These are phyloP conservation scores for Cebidichthys violaceus DNA, from an alignment of 2,113 vertebrate species.

Conservation along the genomic window DNA sequence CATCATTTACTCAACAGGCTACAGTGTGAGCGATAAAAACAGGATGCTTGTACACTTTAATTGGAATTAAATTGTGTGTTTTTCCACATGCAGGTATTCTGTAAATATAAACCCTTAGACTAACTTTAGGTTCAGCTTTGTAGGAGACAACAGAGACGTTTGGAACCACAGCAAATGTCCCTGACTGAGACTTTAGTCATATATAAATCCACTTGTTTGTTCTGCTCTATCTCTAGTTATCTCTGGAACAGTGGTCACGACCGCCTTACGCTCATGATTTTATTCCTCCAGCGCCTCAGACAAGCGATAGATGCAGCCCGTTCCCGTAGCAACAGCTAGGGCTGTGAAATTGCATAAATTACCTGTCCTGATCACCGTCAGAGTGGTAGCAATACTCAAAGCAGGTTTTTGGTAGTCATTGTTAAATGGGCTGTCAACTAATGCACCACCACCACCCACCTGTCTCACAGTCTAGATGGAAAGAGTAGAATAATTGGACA, in stretches of 20 bases:
- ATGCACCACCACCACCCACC: constrained; percentile 64
- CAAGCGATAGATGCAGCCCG: constrained; percentile 74
- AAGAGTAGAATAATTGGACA: constrained; percentile 65
- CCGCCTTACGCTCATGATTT: constrained; percentile 46
- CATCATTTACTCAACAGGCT: not conserved
- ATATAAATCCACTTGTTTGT: constrained; percentile 37
- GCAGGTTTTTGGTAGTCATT: constrained; percentile 50
- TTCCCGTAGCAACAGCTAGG: constrained; percentile 83
- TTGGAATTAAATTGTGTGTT: not conserved
- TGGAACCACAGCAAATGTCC: not conserved
- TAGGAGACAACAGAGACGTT: not conserved
- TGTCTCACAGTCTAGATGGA: constrained; percentile 54
- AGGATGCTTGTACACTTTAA: not conserved
- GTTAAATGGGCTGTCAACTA: constrained; percentile 67
- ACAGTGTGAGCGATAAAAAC: not conserved
- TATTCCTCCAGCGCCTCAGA: constrained; percentile 54
- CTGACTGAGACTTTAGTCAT: not conserved
- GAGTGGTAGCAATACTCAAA: constrained; percentile 57
- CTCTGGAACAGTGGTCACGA: constrained; percentile 57
- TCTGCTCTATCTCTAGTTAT: constrained; percentile 36
- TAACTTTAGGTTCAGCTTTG: not conserved
- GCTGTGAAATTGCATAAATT: constrained; percentile 82
- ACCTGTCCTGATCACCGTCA: constrained; percentile 78
- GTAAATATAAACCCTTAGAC: not conserved
- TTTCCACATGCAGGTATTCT: not conserved